Percentiles rank a stretch among this genome's conserved stretches.
Evolutionary conservation across 1,140 invertebrate species (phyloP).

Genomic region (Bombus soroeensis): DNA sequence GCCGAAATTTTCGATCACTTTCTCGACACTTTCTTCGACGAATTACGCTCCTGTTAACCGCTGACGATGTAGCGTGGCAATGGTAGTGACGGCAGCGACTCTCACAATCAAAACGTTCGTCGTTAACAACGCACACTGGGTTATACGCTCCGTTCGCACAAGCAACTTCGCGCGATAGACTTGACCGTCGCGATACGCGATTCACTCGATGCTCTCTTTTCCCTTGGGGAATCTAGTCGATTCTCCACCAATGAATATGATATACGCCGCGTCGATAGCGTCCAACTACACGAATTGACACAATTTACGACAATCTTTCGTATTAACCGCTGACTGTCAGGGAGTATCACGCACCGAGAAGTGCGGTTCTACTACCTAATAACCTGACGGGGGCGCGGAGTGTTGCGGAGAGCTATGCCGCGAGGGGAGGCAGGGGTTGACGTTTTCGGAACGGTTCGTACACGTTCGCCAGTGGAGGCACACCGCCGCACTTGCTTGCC

Average conservation of each 20-base stretch:
- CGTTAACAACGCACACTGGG: slow-evolving; percentile 27
- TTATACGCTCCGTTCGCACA: slow-evolving; percentile 23
- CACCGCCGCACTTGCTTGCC: slow-evolving; percentile 53
- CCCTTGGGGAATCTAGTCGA: neutral
- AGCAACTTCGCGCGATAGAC: slow-evolving; percentile 33
- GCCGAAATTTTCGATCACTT: slow-evolving; percentile 17
- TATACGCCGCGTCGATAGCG: slow-evolving; percentile 20
- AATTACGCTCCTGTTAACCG: slow-evolving; percentile 18
- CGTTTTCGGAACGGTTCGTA: slow-evolving; percentile 74
- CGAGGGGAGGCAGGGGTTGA: slow-evolving; percentile 60
- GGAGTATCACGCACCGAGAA: slow-evolving; percentile 49
- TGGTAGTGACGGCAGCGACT: slow-evolving; percentile 10
- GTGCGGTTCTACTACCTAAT: slow-evolving; percentile 65
- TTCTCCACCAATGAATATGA: slow-evolving; percentile 4
- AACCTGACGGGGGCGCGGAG: slow-evolving; percentile 54
- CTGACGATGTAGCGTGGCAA: slow-evolving; percentile 30
- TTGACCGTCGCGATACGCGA: slow-evolving; percentile 14
- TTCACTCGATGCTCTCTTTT: slow-evolving; percentile 28
- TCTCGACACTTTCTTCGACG: slow-evolving; percentile 19
- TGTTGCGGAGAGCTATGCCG: slow-evolving; percentile 44
- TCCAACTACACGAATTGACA: slow-evolving; percentile 33
- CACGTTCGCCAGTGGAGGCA: slow-evolving; percentile 59
- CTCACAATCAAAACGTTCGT: slow-evolving; percentile 34
- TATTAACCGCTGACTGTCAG: slow-evolving; percentile 40
- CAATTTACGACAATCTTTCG: slow-evolving; percentile 42